phyloP scores from a whole-genome alignment of 2,113 vertebrate genomes.

The Otocyon megalotis region DNA sequence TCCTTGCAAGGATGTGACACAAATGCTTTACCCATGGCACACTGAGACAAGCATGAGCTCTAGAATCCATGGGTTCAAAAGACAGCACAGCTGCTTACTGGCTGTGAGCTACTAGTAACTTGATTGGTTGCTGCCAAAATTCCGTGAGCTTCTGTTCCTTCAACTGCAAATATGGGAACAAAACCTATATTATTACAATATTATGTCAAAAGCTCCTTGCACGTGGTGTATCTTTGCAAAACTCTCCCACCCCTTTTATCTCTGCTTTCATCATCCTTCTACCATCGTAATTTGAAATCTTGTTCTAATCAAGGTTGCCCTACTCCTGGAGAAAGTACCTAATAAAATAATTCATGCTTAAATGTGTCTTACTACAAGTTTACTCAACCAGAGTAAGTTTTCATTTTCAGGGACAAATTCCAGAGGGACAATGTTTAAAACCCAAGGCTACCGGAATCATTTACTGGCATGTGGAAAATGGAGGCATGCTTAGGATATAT shows the following conservation, averaged over 20 bases:
- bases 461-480: not conserved
- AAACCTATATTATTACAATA: not conserved
- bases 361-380: not conserved
- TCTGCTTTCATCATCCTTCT: not conserved
- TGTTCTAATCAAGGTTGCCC: not conserved
- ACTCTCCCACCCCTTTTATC: not conserved
- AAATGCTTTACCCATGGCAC: not conserved
- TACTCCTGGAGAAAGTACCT: not conserved
- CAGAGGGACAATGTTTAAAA: not conserved
- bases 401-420: constrained; percentile 30
- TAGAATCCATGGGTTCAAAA: not conserved
- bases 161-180: not conserved
- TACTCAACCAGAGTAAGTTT: not conserved
- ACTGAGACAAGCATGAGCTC: not conserved
- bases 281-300: not conserved
- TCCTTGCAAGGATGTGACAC: not conserved
- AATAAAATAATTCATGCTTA: not conserved
- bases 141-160: not conserved
- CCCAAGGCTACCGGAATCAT: not conserved
- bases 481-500: not conserved
- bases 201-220: not conserved
- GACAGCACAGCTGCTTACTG: not conserved
- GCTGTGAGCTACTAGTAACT: not conserved
- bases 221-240: not conserved
- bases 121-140: not conserved